Base-by-base conservation (phyloP, 2,797 vertebrate species). In the Peromyscus aztecus region DNA sequence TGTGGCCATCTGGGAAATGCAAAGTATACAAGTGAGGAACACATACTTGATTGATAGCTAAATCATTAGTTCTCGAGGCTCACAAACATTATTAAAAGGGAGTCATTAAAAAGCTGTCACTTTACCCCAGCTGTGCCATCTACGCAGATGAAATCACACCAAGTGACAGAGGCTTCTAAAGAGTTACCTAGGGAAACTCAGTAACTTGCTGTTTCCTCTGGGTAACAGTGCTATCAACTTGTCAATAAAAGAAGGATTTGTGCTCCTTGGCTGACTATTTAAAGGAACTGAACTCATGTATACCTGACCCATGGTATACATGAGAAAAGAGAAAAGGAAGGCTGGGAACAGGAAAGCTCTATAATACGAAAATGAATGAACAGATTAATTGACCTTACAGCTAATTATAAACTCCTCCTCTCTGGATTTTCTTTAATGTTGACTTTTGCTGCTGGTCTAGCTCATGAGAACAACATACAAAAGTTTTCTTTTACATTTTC, bases 101-200 rank as follows among this genome's bases (percentile, higher is more conserved):
- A 90, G 81, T 92, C 80, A 69, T 97, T 86, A 95, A 82, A 89
- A 97, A 95, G 31, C 67, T 92, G 73, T 94, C 91, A 89, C 46
- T 91, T 63, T 57, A 63, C 46, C 83, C 61, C 55, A 69, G 71
- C 78, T 52, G 57, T 95, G 49, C 59, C 43, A n/a, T 63, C 77
- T 73, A 10, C 77, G 37, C 46, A 90, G 31, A 61, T 84, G 21
- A 95, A 83, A 90, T 57, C n/a, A 94, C 31, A 87, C 55, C 63
- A 90, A 96, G 23, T 83, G 85, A 81, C 37, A 86, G 73, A 90
- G 86, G 19, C 59, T 93, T 96, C 63, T 71, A 57, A 75, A 52
- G 75, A 78, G 69, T n/a, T 84, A 75, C 61, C 93, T 83, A 63
- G 86, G 83, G 92, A 94, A 81, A 91, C 31, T 81, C 43, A 34